These are phyloP conservation scores for Anthoscopus minutus DNA, from an alignment of 2,113 vertebrate genomes.

Conservation along the genomic window DNA sequence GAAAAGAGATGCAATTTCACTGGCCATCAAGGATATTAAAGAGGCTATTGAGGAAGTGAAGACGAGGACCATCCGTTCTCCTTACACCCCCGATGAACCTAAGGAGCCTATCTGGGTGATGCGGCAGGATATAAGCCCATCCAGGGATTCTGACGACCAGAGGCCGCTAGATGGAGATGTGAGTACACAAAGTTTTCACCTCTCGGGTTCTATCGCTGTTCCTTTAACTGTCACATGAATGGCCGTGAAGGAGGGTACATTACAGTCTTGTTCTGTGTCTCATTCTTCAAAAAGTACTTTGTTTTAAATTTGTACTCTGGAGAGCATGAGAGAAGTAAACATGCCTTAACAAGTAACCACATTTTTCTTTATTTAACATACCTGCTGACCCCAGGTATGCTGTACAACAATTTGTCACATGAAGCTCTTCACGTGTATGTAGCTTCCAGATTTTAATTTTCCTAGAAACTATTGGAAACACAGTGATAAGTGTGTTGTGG, in stretches of 20 bases:
- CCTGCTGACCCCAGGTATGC: neutral
- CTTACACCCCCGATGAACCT: constrained; percentile 95
- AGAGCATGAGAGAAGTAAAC: neutral
- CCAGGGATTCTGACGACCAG: constrained; percentile 84
- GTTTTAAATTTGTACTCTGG: neutral
- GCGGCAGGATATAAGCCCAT: constrained; percentile 94
- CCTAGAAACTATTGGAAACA: neutral
- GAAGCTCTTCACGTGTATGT: neutral
- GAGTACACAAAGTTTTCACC: constrained; percentile 64
- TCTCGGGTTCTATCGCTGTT: neutral
- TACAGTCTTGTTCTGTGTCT: neutral
- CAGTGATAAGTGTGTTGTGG: neutral
- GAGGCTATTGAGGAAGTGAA: constrained; percentile 98
- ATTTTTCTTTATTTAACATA: neutral
- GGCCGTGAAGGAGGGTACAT: neutral
- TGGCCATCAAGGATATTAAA: constrained; percentile 97
- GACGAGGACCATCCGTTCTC: constrained; percentile 92
- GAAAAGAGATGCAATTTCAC: constrained; percentile 90
- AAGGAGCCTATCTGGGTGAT: constrained; percentile 98
- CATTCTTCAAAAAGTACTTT: neutral
- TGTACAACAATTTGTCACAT: neutral
- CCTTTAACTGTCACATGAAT: neutral
- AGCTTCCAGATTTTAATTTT: neutral
- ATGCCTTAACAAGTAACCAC: neutral
- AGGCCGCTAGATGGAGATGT: constrained; percentile 84